Base-by-base conservation (phyloP, 1,140 invertebrate species). In the Microplitis demolitor region DNA sequence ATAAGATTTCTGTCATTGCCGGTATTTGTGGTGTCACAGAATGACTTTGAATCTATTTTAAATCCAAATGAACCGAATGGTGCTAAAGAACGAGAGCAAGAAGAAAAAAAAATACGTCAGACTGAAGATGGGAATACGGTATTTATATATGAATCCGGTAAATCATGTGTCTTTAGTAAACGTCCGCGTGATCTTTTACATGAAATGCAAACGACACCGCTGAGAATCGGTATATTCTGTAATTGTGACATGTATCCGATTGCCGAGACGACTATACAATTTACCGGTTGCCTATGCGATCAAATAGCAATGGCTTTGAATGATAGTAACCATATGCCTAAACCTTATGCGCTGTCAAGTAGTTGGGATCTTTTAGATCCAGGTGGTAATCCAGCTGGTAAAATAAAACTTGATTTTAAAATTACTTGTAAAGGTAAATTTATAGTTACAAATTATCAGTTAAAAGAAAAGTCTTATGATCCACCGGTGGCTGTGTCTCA, bases 1-100 rank as follows among this genome's bases (percentile, higher is more conserved):
- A 77, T 87, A 39, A 85, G 82, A 62, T 83, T 86, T 71, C 78
- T 86, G 67, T 81, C 86, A 69, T 83, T 87, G 58, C 84, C 86
- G 4, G 75, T 82, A 50, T 82, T 87, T 73, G 78, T 82, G 66
- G 79, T 87, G 76, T 79, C 80, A 34, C 78, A 77, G 16, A 37
- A 78, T 5, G 83, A 85, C n/a, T 85, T 83, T 73, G 4, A 63
- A 53, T 39, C 61, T n/a, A 37, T 33, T 58, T 58, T 31, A 24
- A 31, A 9, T 58, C 9, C 24, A 9, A 58, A 31, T 58, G 14
- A 16, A 58, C 16, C 56, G 9, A 4, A 9, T 9, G 24, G 9
- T 16, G 5, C 3, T 9, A 6, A 45, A 45, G 39, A 11, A 11
- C 39, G 11, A 45, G 39, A 9, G 39, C 39, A 45, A 63, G 35